Base-by-base conservation (phyloP, 2,888 invertebrate species). In the Agrochola macilenta region DNA sequence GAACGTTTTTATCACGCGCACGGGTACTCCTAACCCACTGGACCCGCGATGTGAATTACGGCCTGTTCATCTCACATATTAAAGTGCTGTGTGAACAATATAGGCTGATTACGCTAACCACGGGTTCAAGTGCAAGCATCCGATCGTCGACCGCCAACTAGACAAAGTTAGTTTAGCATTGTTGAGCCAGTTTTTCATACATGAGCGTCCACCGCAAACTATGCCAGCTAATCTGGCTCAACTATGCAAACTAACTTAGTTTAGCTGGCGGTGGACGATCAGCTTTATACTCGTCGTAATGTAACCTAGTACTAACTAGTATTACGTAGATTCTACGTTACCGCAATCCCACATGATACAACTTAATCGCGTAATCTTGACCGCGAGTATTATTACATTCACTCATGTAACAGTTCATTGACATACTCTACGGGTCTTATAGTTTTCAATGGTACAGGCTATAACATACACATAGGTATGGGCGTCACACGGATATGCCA, bases 321-420 rank as follows among this genome's bases (percentile, higher is more conserved):
- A 12, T 26, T 46, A 30, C 17, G 17, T 60, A 43, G 9, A 39
- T n/a, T 7, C 8, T 68, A 63, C 61, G 12, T 63, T 46, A 63
- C 39, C 63, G 9, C 54, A 61, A 69, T 54, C 54, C 5, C 23
- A 46, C 46, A 57, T 35, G 14, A 26, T 49, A 49, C 58, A 46
- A 35, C 26, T 5, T 71, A 14, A 78, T 2, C 23, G 26, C n/a
- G 35, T 54, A n/a, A 66, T 60, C 35, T 72, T 66, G 65, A 66
- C 43, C 58, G 35, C 52, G 14, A 23, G 43, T 54, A 43, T 64
- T 12, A 64, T 65, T 65, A 58, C 58, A 43, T 52, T 52, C 30
- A 3, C 4, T 14, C 20, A 8, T 52, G 49, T 26, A 76, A 76
- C 54, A 76, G 54, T 57, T 69, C 17, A 54, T 35, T 54, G 54